phyloP scores from a whole-genome alignment of 2,113 vertebrate genomes.

The Gavia stellata region DNA sequence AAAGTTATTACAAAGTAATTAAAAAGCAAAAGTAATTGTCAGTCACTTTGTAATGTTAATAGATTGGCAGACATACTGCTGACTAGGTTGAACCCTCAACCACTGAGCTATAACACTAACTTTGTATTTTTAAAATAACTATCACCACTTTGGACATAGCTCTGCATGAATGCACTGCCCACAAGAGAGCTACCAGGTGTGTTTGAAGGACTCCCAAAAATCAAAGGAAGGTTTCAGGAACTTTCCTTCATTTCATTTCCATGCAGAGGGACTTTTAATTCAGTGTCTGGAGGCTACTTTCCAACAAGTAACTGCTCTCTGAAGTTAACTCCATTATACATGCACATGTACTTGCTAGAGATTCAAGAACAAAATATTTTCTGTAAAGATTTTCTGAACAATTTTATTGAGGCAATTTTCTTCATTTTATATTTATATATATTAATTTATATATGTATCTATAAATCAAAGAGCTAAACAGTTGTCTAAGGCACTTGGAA shows the following conservation, averaged over 20 bases:
- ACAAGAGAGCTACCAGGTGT: background rate
- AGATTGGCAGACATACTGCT: background rate
- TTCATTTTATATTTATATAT: slow-evolving; percentile 51
- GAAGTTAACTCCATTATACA: background rate
- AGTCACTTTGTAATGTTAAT: background rate
- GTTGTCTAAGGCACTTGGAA: slow-evolving; percentile 72
- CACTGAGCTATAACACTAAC: background rate
- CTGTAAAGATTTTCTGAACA: slow-evolving; percentile 30
- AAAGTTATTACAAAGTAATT: background rate
- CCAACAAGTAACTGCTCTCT: background rate
- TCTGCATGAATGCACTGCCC: background rate
- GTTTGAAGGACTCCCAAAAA: background rate
- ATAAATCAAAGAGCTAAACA: slow-evolving; percentile 58
- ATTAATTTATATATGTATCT: slow-evolving; percentile 23
- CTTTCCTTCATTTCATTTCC: background rate
- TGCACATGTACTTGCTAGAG: background rate
- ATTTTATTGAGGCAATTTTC: slow-evolving; percentile 66
- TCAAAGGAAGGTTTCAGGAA: background rate
- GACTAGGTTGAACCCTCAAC: background rate
- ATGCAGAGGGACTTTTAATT: background rate
- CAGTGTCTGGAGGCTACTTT: background rate
- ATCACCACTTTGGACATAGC: background rate
- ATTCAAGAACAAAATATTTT: background rate
- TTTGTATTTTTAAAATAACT: background rate
- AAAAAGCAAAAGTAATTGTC: background rate